Base-by-base conservation (phyloP, 1,140 invertebrate genomes). In the Oryzaephilus surinamensis region DNA sequence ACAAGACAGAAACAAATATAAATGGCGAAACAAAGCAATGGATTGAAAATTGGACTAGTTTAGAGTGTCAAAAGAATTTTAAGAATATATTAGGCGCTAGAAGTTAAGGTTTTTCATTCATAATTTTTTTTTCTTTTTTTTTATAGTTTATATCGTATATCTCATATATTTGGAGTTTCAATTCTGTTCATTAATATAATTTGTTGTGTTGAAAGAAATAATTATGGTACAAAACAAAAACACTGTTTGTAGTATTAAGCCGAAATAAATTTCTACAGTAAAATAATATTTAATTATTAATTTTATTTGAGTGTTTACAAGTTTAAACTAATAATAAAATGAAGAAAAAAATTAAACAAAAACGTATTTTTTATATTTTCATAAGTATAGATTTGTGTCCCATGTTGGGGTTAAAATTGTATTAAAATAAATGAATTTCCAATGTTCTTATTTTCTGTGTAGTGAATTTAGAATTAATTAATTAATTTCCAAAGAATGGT, bases 11-110 rank as follows among this genome's bases (percentile, higher is more conserved):
- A 28, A 59, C 65, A 5, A 63, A 67, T 16, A 52, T 83, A 23
- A 72, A 76, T 23, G 64, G 65, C 2, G 79, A 80, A 60, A 66
- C 65, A 4, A 66, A 70, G 38, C 58, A 73, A 8, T 61, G 82
- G 14, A 58, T 73, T 7, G 67, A 79, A 26, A 75, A 79, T 41
- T 83, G 79, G 79, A 66, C 64, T 38, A 72, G 71, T n/a, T 40
- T 57, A 1, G 75, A 79, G 49, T 78, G 74, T 60, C 73, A 77
- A 36, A 58, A 56, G 15, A 54, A 54, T 52, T 67, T 68, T 37
- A n/a, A n/a, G n/a, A n/a, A n/a, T n/a, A n/a, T n/a, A n/a, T n/a
- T n/a, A n/a, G n/a, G n/a, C n/a, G n/a, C n/a, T n/a, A n/a, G n/a
- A n/a, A n/a, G n/a, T n/a, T n/a, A n/a, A n/a, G n/a, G n/a, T n/a